Evolutionary conservation across 1,140 invertebrate genomes (phyloP).

Genomic region (Drosophila kanapiae): DNA sequence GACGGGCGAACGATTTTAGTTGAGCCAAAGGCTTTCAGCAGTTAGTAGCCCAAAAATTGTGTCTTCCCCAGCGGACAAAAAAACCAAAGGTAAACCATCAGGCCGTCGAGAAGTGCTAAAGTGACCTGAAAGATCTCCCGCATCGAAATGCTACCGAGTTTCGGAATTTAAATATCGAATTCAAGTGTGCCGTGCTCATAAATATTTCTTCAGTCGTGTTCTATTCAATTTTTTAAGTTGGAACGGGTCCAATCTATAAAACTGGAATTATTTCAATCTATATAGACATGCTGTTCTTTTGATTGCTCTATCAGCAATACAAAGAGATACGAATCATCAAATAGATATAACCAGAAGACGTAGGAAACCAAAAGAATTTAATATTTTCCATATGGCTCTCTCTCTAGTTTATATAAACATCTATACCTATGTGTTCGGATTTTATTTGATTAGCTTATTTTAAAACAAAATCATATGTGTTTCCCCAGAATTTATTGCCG

Average conservation of each 20-base stretch:
- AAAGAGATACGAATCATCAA: slow-evolving; percentile 36
- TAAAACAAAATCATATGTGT: slow-evolving; percentile 74
- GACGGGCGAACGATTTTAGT: slow-evolving; percentile 66
- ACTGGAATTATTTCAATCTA: slow-evolving; percentile 68
- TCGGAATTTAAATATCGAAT: slow-evolving; percentile 42
- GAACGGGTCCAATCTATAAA: slow-evolving; percentile 77
- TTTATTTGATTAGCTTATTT: slow-evolving; percentile 65
- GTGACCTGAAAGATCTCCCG: slow-evolving; percentile 7
- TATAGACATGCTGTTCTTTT: slow-evolving; percentile 35
- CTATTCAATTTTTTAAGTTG: slow-evolving; percentile 51
- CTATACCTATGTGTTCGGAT: slow-evolving; percentile 23
- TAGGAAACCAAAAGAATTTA: slow-evolving; percentile 27
- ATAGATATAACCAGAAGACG: slow-evolving; percentile 35
- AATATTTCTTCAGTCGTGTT: slow-evolving; percentile 37
- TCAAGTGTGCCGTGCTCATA: slow-evolving; percentile 70
- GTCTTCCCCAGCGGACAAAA: slow-evolving; percentile 54
- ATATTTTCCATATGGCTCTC: slow-evolving; percentile 55
- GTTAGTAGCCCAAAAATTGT: slow-evolving; percentile 67
- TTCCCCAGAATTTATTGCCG: slow-evolving; percentile 58
- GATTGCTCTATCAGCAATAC: slow-evolving; percentile 51
- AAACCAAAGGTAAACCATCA: slow-evolving; percentile 32
- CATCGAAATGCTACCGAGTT: slow-evolving; percentile 1
- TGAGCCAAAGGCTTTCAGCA: slow-evolving; percentile 78
- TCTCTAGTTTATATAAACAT: slow-evolving; percentile 32
- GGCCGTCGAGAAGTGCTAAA: not conserved